Conservation (phyloP, 2,888 invertebrate genomes). For the Macropis europaea region DNA sequence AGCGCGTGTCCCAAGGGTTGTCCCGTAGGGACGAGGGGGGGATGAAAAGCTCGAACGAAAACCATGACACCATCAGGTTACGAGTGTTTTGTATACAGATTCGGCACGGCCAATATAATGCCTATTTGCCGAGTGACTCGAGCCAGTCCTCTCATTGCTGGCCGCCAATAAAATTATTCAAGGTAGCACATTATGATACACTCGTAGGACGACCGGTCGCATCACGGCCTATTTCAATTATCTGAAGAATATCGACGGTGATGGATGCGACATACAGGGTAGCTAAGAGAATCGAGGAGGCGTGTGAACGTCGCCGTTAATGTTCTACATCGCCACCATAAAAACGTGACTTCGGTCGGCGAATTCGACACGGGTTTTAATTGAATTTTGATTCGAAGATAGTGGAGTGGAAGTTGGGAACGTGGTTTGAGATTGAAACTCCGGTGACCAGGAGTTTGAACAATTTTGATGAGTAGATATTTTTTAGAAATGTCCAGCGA, state of each 20-base stretch:
- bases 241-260: constrained; percentile 26
- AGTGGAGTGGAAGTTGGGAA: too few species aligned
- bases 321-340: constrained; percentile 57
- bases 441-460: too few species aligned
- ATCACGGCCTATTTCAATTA: constrained; percentile 75
- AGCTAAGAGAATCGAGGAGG: constrained; percentile 67
- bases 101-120: constrained; percentile 76
- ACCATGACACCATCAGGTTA: constrained; percentile 73
- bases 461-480: too few species aligned
- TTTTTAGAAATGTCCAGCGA: too few species aligned
- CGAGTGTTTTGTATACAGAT: constrained; percentile 76
- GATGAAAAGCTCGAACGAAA: constrained; percentile 15
- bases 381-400: too few species aligned
- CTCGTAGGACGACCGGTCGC: neutral
- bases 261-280: constrained; percentile 10
- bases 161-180: constrained; percentile 78
- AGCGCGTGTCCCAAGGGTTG: constrained; percentile 58
- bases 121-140: constrained; percentile 64
- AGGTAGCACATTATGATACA: constrained; percentile 74
- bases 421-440: too few species aligned
- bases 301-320: constrained; percentile 71
- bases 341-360: constrained; percentile 61
- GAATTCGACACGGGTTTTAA: constrained; percentile 13
- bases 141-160: constrained; percentile 49
- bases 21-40: neutral